Evolutionary conservation across 2,797 vertebrate species (phyloP).

Genomic region (Chloroceryle inda): DNA sequence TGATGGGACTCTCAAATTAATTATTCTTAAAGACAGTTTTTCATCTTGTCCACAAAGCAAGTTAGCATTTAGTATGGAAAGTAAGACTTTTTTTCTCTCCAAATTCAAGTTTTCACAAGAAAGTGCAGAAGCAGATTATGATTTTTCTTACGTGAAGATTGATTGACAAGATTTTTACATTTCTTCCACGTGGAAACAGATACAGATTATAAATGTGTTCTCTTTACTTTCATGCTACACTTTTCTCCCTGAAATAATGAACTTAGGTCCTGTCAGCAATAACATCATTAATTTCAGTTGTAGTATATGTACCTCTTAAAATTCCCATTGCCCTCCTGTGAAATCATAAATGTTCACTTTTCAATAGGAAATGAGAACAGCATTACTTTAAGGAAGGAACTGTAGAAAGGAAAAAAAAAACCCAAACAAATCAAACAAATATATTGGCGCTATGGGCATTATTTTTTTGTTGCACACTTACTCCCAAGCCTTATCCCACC

Average conservation of each 20-base stretch:
- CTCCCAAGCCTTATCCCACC: background rate
- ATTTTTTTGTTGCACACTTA: background rate
- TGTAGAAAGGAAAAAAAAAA: background rate
- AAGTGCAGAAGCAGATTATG: background rate
- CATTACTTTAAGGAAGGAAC: background rate
- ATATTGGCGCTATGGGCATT: background rate
- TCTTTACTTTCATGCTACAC: background rate
- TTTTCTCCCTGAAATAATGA: background rate
- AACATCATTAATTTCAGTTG: background rate
- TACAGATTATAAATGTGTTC: background rate
- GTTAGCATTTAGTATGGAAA: background rate
- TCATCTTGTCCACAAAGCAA: background rate
- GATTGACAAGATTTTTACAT: background rate
- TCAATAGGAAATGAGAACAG: background rate
- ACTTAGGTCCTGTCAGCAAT: background rate
- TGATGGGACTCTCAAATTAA: background rate
- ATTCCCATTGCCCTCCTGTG: background rate
- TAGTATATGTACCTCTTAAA: background rate
- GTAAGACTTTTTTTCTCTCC: background rate
- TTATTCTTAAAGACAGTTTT: background rate
- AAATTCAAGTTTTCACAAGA: background rate
- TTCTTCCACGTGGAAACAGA: background rate
- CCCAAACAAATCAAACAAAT: background rate
- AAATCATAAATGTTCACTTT: background rate
- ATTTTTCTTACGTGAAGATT: background rate